Base-by-base conservation (phyloP, 1,140 invertebrate genomes). In the Drosophila teissieri region DNA sequence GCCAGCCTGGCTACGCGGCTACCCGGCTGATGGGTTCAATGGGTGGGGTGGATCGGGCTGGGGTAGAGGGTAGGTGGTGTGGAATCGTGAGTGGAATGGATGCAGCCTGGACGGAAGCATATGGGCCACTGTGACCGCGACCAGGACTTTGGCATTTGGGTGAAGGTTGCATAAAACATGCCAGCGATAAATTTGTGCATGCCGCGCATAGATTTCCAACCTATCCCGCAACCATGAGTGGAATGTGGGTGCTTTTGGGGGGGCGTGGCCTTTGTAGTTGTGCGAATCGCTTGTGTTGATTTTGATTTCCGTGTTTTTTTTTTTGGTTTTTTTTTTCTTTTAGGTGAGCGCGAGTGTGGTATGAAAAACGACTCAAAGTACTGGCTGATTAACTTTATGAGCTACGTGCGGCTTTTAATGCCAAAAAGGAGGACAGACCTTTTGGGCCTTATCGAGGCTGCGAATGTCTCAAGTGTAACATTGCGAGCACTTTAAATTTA, bases 141-240 rank as follows among this genome's bases (percentile, higher is more conserved):
- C 72, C 78, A 65, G 67, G 56, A 53, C 74, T 48, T 79, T 84
- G 79, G 84, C 79, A 86, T 88, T 83, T 88, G 79, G 84, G 83
- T 88, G 84, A 88, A 88, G 83, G 83, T 88, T 88, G 84, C 84
- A 80, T 54, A 58, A 72, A 70, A 67, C 74, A 85, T 85, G 82
- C 80, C 76, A 77, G 79, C 72, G 84, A 88, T 88, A 88, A 88
- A 88, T 88, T 88, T 88, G 77, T 88, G 84, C 84, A 88, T 89
- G 77, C 84, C 77, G 80, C 76, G 80, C 84, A 84, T 88, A 88
- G 84, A 88, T 88, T 89, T 80, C 62, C 63, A 60, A 60, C 75
- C 78, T 62, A 76, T 73, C 46, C 64, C 51, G 42, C 24, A 88
- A 72, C 68, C 88, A 77, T 84, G 85, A 60, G 22, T 48, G 70